Conservation (phyloP, 2,797 vertebrate species). For the Gadopsis bispinosus region DNA sequence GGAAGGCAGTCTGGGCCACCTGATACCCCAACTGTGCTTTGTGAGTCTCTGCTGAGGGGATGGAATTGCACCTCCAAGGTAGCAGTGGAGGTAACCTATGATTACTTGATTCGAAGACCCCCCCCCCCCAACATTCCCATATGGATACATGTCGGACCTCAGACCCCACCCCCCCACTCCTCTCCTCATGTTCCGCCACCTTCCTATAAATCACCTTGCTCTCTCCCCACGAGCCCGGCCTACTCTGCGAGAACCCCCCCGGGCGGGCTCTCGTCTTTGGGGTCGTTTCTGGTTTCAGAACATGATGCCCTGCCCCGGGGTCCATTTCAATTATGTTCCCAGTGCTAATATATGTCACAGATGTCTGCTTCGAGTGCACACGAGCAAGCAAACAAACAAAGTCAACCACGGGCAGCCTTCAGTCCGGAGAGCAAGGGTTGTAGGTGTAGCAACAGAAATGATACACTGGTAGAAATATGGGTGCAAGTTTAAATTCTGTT, state of each 20-base stretch:
- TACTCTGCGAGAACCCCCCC: conserved; percentile 49
- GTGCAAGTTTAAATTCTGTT: background rate
- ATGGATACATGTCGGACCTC: conserved; percentile 72
- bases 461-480: background rate
- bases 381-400: conserved; percentile 61
- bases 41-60: conserved; percentile 67
- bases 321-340: conserved; percentile 72
- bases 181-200: conserved; percentile 62
- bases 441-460: background rate
- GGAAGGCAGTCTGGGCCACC: conserved; percentile 56
- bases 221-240: conserved; percentile 33
- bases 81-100: conserved; percentile 70
- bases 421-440: background rate
- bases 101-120: conserved; percentile 63
- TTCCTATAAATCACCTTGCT: conserved; percentile 77
- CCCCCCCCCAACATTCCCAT: conserved; percentile 57
- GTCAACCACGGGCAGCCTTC: conserved; percentile 17
- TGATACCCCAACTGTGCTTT: conserved; percentile 77
- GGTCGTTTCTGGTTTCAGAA: conserved; percentile 79
- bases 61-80: conserved; percentile 82
- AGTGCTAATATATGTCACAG: conserved; percentile 66
- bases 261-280: conserved; percentile 53
- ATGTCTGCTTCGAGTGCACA: conserved; percentile 53
- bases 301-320: conserved; percentile 66
- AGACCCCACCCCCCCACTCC: conserved; percentile 16